Evolutionary conservation across 2,113 vertebrate species (phyloP), one percentile per base, ranked within the genome.

Genomic region (Chaetops frenatus): DNA sequence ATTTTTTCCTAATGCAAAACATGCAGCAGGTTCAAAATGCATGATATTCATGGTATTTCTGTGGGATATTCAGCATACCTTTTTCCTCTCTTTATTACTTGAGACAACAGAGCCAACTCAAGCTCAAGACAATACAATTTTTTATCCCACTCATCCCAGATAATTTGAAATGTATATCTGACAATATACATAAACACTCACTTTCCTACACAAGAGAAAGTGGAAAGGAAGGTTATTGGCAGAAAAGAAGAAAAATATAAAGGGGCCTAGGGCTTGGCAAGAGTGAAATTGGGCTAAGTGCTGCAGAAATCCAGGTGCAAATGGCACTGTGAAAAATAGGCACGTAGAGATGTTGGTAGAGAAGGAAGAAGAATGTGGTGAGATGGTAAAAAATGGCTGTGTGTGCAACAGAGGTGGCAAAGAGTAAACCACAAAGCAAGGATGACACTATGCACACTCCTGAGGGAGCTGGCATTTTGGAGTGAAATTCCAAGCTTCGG

Each of bases 1-100:
- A 88, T 58, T 95, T 97, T 96, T 96, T 88, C 79, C 61, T 81
- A 71, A 51, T 69, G 88, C n/a, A 81, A 94, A 96, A 92, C 95
- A 90, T 71, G 74, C 82, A 80, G 51, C 40, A 94, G 47, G 58
- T 92, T 92, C 44, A 82, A 92, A 95, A 92, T 35, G 33, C 44
- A 27, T 7, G 15, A 80, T n/a, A 73, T 22, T 35, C n/a, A n/a
- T n/a, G n/a, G n/a, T n/a, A n/a, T 97, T 92, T 70, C 85, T 81
- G 25, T 90, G 77, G 61, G 42, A 82, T 94, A n/a, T 77, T 70
- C 81, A 85, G 80, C 79, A 90, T 42, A 78, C 57, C 28, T 73
- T 88, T 71, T 91, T 91, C 80, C 53, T 86, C 47, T 72, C 77
- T 65, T 94, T 54, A 61, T 80, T 86, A 54, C 54, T 89, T 88